Percentiles rank a stretch among this genome's conserved stretches.
Conservation (phyloP, 1,140 invertebrate species). For the Ectropis grisescens region DNA sequence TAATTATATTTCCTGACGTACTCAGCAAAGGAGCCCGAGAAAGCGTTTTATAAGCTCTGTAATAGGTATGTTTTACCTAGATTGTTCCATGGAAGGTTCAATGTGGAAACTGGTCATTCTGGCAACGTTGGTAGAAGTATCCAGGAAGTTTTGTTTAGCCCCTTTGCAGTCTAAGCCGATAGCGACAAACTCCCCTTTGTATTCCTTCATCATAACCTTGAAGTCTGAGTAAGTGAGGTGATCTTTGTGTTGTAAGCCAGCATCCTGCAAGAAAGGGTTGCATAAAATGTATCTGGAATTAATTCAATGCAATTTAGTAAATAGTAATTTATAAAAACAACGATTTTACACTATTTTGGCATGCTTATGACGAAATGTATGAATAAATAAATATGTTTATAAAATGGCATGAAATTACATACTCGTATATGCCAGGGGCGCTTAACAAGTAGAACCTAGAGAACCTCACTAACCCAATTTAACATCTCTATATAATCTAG, state of each 20-base stretch:
- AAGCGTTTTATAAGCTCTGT: too few species aligned
- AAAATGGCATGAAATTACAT: too few species aligned
- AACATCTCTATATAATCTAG: too few species aligned
- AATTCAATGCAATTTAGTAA: too few species aligned
- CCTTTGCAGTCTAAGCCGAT: conserved; percentile 98
- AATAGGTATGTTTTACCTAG: conserved; percentile 46
- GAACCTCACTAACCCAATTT: too few species aligned
- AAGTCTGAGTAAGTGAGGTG: conserved; percentile 96
- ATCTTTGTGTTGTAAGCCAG: conserved; percentile 92
- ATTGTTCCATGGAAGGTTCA: conserved; percentile 80
- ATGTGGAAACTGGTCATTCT: conserved; percentile 96
- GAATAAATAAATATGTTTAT: too few species aligned
- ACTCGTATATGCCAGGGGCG: too few species aligned
- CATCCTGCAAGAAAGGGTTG: conserved; percentile 68
- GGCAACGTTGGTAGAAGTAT: conserved; percentile 94
- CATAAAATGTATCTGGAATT: conserved; percentile 2
- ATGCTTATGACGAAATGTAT: too few species aligned
- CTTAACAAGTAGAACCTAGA: too few species aligned
- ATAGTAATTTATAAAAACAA: conserved; percentile 1
- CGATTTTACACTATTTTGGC: too few species aligned
- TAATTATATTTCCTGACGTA: too few species aligned
- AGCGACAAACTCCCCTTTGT: conserved; percentile 96
- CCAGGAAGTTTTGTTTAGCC: conserved; percentile 94
- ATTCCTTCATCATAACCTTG: conserved; percentile 96
- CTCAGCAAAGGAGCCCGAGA: too few species aligned